A percentile compares a stretch with the other conserved stretches of the same genome.
Conservation (phyloP, 2,888 invertebrate genomes). For the Deilephila elpenor region DNA sequence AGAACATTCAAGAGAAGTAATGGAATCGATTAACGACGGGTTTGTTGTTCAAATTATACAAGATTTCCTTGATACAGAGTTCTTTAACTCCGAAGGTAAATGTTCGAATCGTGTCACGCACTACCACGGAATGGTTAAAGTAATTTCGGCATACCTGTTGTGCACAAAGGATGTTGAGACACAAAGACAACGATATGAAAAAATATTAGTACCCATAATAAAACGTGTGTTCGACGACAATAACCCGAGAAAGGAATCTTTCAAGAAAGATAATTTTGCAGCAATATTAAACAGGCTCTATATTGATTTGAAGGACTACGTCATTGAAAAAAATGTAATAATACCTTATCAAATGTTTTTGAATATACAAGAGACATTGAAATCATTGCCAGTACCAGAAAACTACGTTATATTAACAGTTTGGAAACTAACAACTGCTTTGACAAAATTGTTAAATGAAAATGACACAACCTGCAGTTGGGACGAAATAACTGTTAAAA, state of each 20-base stretch:
- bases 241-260: constrained; percentile 41
- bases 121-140: constrained; percentile 40
- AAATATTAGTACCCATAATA: constrained; percentile 56
- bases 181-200: constrained; percentile 57
- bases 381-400: constrained; percentile 51
- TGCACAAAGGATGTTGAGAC: constrained; percentile 51
- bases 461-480: constrained; percentile 40
- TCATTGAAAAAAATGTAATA: constrained; percentile 43
- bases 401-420: constrained; percentile 60
- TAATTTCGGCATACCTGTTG: constrained; percentile 59
- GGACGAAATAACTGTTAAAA: constrained; percentile 43
- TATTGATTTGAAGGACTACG: constrained; percentile 49
- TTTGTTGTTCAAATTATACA: constrained; percentile 56
- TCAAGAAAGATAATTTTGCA: constrained; percentile 45
- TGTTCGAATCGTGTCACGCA: constrained; percentile 24
- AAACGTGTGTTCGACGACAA: constrained; percentile 51
- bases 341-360: constrained; percentile 53
- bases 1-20: constrained; percentile 50
- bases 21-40: constrained; percentile 54
- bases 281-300: constrained; percentile 48
- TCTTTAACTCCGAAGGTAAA: constrained; percentile 41
- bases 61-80: constrained; percentile 53
- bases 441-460: constrained; percentile 50
- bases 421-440: constrained; percentile 55
- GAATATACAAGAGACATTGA: constrained; percentile 48